Base-by-base conservation (phyloP, 2,113 vertebrate genomes). In the Rhagologus leucostigma region DNA sequence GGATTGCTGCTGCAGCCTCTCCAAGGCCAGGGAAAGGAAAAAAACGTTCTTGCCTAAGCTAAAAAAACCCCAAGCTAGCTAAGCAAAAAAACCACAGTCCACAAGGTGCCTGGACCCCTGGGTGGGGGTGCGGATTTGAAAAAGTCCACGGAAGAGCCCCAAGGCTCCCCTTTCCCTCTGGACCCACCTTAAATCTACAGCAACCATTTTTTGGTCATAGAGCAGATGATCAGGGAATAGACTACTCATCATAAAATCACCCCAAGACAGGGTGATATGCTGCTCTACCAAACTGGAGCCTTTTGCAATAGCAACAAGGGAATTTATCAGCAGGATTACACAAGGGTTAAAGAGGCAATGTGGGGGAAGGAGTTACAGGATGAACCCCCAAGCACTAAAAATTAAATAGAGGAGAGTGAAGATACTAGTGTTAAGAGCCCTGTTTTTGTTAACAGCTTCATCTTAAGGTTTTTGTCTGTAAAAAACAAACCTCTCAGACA, bases 401-500 rank as follows among this genome's bases (percentile, higher is more conserved):
- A 41, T 10, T 11, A 55, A 81, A 49, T 11, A 67, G 23, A 62
- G 22, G 4, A 47, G 6, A 77, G 19, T 63, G 30, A 82, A 55
- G 19, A 56, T 7, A 30, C 12, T 16, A 21, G 13, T 32, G 8
- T 64, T 84, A 84, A 84, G 47, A 87, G 26, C 5, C 4, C 5
- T 84, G 52, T 29, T 86, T 81, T 80, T 70, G 21, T 84, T 67
- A 84, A 47, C 16, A 71, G 21, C 9, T 23, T 84, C 59, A 84
- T 20, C 26, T 81, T 44, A 65, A 32, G 41, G 4, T 7, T 84
- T 84, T 56, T 70, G 17, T 37, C 27, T 5, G 16, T 23, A 62
- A 84, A 90, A 87, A 92, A 15, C 50, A 95, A 94, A 90, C 29
- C 37, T 81, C 87, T 94, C 64, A 92, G 74, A 81, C 26, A 80